Percentiles rank a stretch among this genome's conserved stretches.
These are phyloP conservation scores for Xylocampa areola DNA, from an alignment of 2,888 invertebrate genomes.

Conservation along the genomic window DNA sequence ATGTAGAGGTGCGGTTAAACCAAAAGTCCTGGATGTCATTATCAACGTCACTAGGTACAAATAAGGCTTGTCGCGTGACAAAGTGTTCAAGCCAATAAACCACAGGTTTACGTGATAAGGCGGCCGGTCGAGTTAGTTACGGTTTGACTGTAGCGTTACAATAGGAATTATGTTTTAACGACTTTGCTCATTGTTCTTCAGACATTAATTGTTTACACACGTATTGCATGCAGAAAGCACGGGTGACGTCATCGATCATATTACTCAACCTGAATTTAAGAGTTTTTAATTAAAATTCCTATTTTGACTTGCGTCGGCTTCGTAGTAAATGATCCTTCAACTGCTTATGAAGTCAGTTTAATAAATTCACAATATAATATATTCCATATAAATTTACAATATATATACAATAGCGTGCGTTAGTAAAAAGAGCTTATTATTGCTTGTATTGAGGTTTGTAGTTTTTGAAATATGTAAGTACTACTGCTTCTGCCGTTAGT, in stretches of 20 bases:
- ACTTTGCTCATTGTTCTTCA: slow-evolving; percentile 69
- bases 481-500: too few species aligned
- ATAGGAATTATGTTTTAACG: slow-evolving; percentile 70
- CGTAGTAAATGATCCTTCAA: slow-evolving; percentile 38
- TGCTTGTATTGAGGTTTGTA: slow-evolving; percentile 2
- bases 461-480: not conserved
- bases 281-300: slow-evolving; percentile 46
- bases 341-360: slow-evolving; percentile 24
- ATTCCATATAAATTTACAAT: too few species aligned
- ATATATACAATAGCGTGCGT: slow-evolving; percentile 19
- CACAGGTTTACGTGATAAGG: slow-evolving; percentile 71
- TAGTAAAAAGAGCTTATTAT: slow-evolving; percentile 27
- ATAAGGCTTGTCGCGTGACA: slow-evolving; percentile 69
- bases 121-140: slow-evolving; percentile 57
- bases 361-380: slow-evolving; percentile 26
- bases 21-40: slow-evolving; percentile 42
- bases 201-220: slow-evolving; percentile 68
- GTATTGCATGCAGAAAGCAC: slow-evolving; percentile 61
- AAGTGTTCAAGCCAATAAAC: slow-evolving; percentile 66
- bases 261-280: slow-evolving; percentile 45
- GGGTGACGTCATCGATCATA: slow-evolving; percentile 51
- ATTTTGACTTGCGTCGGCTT: slow-evolving; percentile 20
- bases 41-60: slow-evolving; percentile 60
- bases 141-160: slow-evolving; percentile 64
- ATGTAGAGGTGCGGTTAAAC: slow-evolving; percentile 29